Percentiles rank a stretch among this genome's conserved stretches.
Conservation (phyloP, 2,113 vertebrate species). For the Chloroceryle aenea region DNA sequence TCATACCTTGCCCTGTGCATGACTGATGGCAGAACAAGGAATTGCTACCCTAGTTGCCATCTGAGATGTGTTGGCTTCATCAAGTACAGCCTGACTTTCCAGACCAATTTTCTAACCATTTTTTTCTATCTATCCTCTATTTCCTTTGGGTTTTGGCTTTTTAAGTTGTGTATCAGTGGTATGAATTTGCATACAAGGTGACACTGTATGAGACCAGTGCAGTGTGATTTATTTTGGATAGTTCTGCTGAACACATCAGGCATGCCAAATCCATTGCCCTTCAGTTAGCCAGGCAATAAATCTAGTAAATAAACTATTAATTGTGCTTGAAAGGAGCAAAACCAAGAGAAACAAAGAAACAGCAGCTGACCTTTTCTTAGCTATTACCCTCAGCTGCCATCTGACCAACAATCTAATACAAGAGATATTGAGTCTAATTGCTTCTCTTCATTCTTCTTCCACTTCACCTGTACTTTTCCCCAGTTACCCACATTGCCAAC, state of each 20-base stretch:
- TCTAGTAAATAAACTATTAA: slow-evolving; percentile 30
- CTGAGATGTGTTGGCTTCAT: neutral
- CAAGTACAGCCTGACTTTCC: neutral
- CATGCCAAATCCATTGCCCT: neutral
- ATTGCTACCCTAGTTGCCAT: neutral
- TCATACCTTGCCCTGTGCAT: neutral
- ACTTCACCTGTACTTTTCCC: neutral
- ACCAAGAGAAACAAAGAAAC: slow-evolving; percentile 37
- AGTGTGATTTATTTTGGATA: neutral
- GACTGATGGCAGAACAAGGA: neutral
- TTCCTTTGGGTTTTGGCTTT: neutral
- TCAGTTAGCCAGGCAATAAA: slow-evolving; percentile 14
- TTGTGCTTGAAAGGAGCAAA: slow-evolving; percentile 25
- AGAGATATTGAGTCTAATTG: neutral
- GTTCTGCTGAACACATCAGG: neutral
- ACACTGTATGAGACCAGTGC: neutral
- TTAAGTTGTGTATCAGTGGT: neutral
- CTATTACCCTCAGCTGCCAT: neutral
- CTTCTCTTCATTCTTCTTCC: neutral
- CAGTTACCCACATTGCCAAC: neutral
- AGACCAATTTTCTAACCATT: neutral
- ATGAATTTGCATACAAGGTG: neutral
- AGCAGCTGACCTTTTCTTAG: slow-evolving; percentile 14
- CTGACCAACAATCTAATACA: neutral
- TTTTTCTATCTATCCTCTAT: neutral